These are phyloP conservation scores for Bombylius major DNA, from an alignment of 2,888 invertebrate species.

Conservation along the genomic window DNA sequence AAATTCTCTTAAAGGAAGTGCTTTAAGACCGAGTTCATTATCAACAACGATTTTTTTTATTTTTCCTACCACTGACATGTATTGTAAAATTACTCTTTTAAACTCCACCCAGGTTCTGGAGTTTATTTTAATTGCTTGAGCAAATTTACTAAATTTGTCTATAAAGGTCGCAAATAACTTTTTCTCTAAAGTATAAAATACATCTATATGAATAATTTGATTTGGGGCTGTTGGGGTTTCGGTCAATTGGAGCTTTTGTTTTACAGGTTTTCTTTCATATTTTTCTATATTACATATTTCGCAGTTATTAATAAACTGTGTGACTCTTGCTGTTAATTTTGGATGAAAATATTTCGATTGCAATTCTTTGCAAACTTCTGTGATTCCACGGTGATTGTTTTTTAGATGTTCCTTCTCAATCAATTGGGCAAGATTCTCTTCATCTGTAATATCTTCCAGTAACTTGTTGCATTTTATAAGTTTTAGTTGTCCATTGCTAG, in stretches of 20 bases:
- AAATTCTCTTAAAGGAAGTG: slow-evolving; percentile 13
- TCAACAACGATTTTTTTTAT: slow-evolving; percentile 6
- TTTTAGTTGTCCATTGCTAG: too few relatives aligned
- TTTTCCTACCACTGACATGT: too few relatives aligned
- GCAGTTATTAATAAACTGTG: slow-evolving; percentile 16
- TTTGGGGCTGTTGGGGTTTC: too few relatives aligned
- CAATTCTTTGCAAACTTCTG: background rate
- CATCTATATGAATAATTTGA: too few relatives aligned
- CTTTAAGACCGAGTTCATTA: slow-evolving; percentile 15
- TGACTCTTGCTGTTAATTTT: slow-evolving; percentile 10
- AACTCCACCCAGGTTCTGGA: slow-evolving; percentile 13
- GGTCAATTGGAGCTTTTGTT: slow-evolving; percentile 11
- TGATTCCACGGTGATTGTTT: slow-evolving; percentile 17
- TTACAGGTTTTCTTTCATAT: slow-evolving; percentile 15
- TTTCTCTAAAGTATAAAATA: slow-evolving; percentile 10
- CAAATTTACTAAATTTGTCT: slow-evolving; percentile 18
- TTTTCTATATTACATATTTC: slow-evolving; percentile 8
- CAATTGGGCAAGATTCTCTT: slow-evolving; percentile 8
- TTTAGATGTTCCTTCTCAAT: slow-evolving; percentile 12
- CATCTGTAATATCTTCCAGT: too few relatives aligned
- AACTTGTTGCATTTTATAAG: too few relatives aligned
- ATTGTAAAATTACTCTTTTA: slow-evolving; percentile 9
- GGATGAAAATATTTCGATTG: slow-evolving; percentile 12
- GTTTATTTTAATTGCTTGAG: slow-evolving; percentile 13
- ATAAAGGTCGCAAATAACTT: too few relatives aligned